Evolutionary conservation across 1,140 invertebrate genomes (phyloP).

Genomic region (Zaprionus tsacasi): DNA sequence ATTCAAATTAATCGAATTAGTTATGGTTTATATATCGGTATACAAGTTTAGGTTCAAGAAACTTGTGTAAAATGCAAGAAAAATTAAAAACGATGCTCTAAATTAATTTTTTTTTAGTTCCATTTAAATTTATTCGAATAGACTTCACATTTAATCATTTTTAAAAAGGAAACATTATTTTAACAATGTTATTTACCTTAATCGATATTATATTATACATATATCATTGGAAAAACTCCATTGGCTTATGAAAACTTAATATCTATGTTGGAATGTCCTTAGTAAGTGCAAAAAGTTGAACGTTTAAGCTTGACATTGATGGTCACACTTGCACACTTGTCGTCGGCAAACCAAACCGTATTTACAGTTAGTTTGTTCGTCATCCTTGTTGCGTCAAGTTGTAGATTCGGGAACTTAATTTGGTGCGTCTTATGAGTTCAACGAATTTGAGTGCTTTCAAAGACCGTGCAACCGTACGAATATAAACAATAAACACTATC

Average conservation of each 20-base stretch:
- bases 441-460: constrained; percentile 39
- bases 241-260: background rate
- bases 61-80: background rate
- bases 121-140: background rate
- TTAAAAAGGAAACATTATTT: background rate
- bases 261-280: constrained; percentile 1
- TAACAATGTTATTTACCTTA: background rate
- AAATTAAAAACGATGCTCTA: background rate
- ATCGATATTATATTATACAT: background rate
- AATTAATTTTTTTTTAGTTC: too few relatives aligned
- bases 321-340: constrained; percentile 20
- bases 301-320: background rate
- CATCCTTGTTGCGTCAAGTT: constrained; percentile 31
- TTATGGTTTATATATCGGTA: background rate
- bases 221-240: background rate
- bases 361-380: constrained; percentile 46
- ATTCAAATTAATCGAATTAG: background rate
- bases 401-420: background rate
- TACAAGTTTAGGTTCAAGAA: background rate
- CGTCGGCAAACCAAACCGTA: constrained; percentile 16
- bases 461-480: constrained; percentile 26
- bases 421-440: constrained; percentile 24
- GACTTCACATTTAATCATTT: background rate
- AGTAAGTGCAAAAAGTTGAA: background rate
- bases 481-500: constrained; percentile 20